A percentile compares a stretch with the other conserved stretches of the same genome.
phyloP scores from a whole-genome alignment of 1,140 invertebrate species.

The Ditylenchus dipsaci region DNA sequence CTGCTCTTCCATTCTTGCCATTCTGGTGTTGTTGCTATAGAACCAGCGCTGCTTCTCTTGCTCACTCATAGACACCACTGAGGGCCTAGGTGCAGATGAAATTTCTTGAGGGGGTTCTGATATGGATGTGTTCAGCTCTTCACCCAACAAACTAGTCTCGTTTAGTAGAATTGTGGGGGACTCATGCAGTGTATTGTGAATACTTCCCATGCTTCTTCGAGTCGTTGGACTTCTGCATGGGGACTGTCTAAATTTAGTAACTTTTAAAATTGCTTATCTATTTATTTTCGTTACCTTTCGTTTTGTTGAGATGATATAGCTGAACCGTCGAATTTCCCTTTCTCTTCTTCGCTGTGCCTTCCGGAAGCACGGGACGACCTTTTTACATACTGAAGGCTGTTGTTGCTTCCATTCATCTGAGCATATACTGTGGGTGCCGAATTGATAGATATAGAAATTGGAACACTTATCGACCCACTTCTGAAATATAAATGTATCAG shows the following conservation, averaged over 20 bases:
- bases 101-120: too few species aligned
- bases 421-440: conserved; percentile 38
- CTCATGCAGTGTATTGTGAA: conserved; percentile 14
- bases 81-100: too few species aligned
- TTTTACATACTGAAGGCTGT: conserved; percentile 32
- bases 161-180: not conserved
- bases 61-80: conserved; percentile 1
- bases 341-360: conserved; percentile 31
- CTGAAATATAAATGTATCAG: not conserved
- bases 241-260: conserved; percentile 6
- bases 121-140: not conserved
- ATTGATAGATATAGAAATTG: conserved; percentile 27
- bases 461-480: conserved; percentile 1
- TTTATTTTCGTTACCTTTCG: not conserved
- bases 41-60: conserved; percentile 11
- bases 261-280: not conserved
- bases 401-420: conserved; percentile 40
- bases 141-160: not conserved
- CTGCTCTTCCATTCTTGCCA: not conserved
- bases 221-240: conserved; percentile 15
- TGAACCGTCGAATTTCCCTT: not conserved
- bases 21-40: not conserved
- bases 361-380: conserved; percentile 14
- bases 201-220: conserved; percentile 12
- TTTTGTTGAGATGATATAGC: not conserved